Evolutionary conservation across 2,797 vertebrate species (phyloP).

Genomic region (Cyclopterus lumpus): DNA sequence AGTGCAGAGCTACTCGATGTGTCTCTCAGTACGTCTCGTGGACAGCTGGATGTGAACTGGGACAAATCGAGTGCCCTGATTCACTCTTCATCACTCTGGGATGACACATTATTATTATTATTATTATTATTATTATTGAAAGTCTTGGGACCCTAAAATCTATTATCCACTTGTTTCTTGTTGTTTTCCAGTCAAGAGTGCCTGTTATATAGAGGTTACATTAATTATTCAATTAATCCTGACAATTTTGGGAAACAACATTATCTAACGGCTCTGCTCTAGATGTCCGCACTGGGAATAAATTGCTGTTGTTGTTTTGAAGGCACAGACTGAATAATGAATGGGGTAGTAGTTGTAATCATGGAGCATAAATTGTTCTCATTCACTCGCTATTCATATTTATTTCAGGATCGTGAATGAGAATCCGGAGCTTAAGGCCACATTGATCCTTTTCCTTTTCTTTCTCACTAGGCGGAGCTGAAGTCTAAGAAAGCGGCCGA

Average conservation of each 20-base stretch:
- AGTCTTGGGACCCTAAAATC: constrained; percentile 12
- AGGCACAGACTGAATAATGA: not conserved
- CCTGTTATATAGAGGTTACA: constrained; percentile 3
- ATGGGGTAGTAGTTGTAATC: constrained; percentile 13
- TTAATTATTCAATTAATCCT: constrained; percentile 1
- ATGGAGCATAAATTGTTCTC: constrained; percentile 13
- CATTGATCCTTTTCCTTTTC: constrained; percentile 33
- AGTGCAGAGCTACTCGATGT: not conserved
- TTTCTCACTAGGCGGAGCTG: constrained; percentile 87
- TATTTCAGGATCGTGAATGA: constrained; percentile 28
- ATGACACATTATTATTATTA: constrained; percentile 1
- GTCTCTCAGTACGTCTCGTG: not conserved
- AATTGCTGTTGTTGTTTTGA: constrained; percentile 5
- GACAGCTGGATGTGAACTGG: not conserved
- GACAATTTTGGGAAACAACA: constrained; percentile 5
- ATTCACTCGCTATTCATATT: constrained; percentile 10
- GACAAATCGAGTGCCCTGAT: constrained; percentile 8
- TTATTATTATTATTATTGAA: too few relatives aligned
- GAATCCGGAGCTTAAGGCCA: not conserved
- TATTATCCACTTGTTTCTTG: not conserved
- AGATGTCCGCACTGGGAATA: not conserved
- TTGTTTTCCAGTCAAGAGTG: constrained; percentile 7
- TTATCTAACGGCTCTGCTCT: not conserved
- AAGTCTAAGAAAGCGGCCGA: constrained; percentile 95
- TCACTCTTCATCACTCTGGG: not conserved